Conservation (phyloP, 2,797 vertebrate genomes). For the Pterois miles region DNA sequence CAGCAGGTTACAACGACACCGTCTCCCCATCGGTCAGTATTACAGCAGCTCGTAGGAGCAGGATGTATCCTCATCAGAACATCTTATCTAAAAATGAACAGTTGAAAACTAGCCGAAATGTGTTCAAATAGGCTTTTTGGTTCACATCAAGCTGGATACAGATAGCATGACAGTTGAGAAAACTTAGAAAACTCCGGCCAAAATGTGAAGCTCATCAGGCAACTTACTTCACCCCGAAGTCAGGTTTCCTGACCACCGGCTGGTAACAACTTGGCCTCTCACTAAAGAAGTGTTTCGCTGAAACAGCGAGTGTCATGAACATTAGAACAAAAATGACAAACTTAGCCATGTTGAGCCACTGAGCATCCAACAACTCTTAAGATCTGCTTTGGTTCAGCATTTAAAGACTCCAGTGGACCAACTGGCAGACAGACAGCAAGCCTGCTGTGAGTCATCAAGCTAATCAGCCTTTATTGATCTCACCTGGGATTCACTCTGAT, state of each 20-base stretch:
- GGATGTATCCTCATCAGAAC: neutral
- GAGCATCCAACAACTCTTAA: neutral
- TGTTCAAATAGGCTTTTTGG: too few relatives aligned
- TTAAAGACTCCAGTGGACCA: neutral
- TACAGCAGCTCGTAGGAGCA: too few relatives aligned
- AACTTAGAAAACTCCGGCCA: neutral
- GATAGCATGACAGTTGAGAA: neutral
- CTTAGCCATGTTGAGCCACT: constrained; percentile 12
- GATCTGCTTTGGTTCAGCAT: neutral
- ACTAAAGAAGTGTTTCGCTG: neutral
- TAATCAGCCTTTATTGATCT: constrained; percentile 40
- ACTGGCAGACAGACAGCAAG: neutral
- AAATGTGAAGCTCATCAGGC: neutral
- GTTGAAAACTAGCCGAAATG: too few relatives aligned
- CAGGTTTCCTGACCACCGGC: constrained; percentile 11
- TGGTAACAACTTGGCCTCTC: constrained; percentile 34
- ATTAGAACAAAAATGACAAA: neutral
- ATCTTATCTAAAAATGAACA: neutral
- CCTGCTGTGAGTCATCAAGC: neutral
- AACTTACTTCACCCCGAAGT: constrained; percentile 60
- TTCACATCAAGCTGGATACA: neutral
- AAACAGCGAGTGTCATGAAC: neutral
- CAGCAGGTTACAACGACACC: too few relatives aligned
- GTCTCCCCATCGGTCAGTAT: too few relatives aligned
- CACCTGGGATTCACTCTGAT: constrained; percentile 40